Percentiles rank a stretch among this genome's conserved stretches.
Conservation (phyloP, 2,888 invertebrate species). For the Campoplex capitator region DNA sequence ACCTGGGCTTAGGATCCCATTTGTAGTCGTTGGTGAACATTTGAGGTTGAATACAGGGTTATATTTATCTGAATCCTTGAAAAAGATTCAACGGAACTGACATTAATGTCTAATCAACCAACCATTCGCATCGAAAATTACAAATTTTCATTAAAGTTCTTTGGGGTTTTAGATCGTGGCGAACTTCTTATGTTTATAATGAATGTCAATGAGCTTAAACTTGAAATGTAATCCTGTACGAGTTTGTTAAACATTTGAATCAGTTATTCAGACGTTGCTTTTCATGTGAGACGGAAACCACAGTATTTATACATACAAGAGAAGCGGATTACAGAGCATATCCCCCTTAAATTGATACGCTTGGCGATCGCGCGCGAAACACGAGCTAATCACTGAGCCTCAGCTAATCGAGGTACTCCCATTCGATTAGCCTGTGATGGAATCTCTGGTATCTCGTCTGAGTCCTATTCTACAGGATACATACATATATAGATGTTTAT, state of each 20-base stretch:
- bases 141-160: not conserved
- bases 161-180: not conserved
- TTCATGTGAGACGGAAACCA: slow-evolving; percentile 37
- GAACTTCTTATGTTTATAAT: not conserved
- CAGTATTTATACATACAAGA: slow-evolving; percentile 8
- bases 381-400: slow-evolving; percentile 79
- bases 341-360: slow-evolving; percentile 70
- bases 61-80: not conserved
- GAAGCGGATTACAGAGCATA: slow-evolving; percentile 68
- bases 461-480: slow-evolving; percentile 5
- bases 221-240: not conserved
- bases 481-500: not conserved
- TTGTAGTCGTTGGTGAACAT: not conserved
- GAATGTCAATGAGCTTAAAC: not conserved
- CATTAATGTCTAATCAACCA: not conserved
- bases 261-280: slow-evolving; percentile 11
- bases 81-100: not conserved
- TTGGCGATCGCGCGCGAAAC: slow-evolving; percentile 49
- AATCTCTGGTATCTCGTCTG: slow-evolving; percentile 73
- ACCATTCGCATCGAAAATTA: not conserved
- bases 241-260: not conserved
- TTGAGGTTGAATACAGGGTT: not conserved
- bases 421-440: slow-evolving; percentile 82
- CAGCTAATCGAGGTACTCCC: slow-evolving; percentile 79
- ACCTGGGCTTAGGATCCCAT: not conserved